A percentile compares a stretch with the other conserved stretches of the same genome.
phyloP scores from a whole-genome alignment of 2,113 vertebrate genomes.

The Chaenocephalus aceratus region DNA sequence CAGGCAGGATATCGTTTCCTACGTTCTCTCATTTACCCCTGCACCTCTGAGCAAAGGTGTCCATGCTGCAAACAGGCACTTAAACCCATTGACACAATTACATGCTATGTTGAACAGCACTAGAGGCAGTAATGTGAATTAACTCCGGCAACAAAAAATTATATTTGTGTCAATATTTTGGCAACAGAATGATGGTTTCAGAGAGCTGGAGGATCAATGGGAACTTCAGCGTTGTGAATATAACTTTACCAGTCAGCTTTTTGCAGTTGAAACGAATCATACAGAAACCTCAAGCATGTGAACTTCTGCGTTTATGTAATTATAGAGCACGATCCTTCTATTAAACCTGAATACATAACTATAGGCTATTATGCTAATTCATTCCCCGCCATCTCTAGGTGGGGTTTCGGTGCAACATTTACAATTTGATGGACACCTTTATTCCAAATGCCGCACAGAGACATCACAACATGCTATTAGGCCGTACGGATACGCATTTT shows the following conservation, averaged over 20 bases:
- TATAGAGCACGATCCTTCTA: slow-evolving; percentile 12
- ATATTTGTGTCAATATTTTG: slow-evolving; percentile 10
- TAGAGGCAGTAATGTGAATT: neutral
- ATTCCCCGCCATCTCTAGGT: no score
- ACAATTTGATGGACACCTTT: slow-evolving; percentile 55
- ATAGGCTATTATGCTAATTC: slow-evolving; percentile 47
- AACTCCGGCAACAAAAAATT: neutral
- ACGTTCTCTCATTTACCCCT: neutral
- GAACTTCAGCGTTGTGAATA: neutral
- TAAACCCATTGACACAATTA: slow-evolving; percentile 5
- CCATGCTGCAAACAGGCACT: slow-evolving; percentile 2
- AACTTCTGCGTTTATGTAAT: slow-evolving; percentile 47
- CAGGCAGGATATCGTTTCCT: neutral
- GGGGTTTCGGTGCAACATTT: slow-evolving; percentile 35
- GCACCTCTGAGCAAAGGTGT: slow-evolving; percentile 10
- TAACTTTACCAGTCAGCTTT: slow-evolving; percentile 23
- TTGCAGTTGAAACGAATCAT: slow-evolving; percentile 24
- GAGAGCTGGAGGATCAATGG: slow-evolving; percentile 27
- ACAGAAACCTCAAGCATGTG: slow-evolving; percentile 13
- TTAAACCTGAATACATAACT: slow-evolving; percentile 34
- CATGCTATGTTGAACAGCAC: neutral
- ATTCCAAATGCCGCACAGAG: slow-evolving; percentile 37
- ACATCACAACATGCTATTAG: slow-evolving; percentile 2
- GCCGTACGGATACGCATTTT: slow-evolving; percentile 38
- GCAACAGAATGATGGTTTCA: slow-evolving; percentile 7